These are phyloP conservation scores for Planococcus citri DNA, from an alignment of 1,140 invertebrate species.

Conservation along the genomic window DNA sequence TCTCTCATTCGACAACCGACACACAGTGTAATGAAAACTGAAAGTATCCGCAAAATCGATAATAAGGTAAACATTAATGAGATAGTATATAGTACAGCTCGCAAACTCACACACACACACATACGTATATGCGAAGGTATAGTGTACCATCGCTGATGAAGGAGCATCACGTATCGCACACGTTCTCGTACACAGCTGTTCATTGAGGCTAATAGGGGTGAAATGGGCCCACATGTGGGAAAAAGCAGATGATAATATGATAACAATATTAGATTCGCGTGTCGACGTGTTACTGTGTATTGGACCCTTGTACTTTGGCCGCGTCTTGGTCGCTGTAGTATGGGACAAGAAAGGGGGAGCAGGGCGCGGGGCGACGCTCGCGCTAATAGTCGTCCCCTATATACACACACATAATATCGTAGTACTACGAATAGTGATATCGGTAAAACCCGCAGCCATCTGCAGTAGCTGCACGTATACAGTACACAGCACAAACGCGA, in stretches of 20 bases:
- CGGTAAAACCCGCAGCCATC: constrained; percentile 13
- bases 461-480: background rate
- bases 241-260: constrained; percentile 16
- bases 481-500: too few relatives aligned
- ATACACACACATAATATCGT: background rate
- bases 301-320: background rate
- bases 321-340: too few relatives aligned
- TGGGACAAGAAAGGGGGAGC: too few relatives aligned
- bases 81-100: too few relatives aligned
- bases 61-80: constrained; percentile 18
- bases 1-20: background rate
- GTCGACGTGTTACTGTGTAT: constrained; percentile 8
- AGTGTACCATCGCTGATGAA: too few relatives aligned
- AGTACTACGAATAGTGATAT: background rate
- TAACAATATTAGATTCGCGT: constrained; percentile 19
- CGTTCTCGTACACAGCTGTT: constrained; percentile 11
- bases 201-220: constrained; percentile 10
- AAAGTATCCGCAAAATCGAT: constrained; percentile 15
- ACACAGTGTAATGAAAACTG: background rate
- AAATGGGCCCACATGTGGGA: constrained; percentile 18
- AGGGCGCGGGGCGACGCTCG: background rate
- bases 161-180: too few relatives aligned
- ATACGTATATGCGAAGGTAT: too few relatives aligned
- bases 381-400: constrained; percentile 14
- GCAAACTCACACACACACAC: too few relatives aligned